Evolutionary conservation across 1,140 invertebrate species (phyloP).

Genomic region (Dendroctonus ponderosae): DNA sequence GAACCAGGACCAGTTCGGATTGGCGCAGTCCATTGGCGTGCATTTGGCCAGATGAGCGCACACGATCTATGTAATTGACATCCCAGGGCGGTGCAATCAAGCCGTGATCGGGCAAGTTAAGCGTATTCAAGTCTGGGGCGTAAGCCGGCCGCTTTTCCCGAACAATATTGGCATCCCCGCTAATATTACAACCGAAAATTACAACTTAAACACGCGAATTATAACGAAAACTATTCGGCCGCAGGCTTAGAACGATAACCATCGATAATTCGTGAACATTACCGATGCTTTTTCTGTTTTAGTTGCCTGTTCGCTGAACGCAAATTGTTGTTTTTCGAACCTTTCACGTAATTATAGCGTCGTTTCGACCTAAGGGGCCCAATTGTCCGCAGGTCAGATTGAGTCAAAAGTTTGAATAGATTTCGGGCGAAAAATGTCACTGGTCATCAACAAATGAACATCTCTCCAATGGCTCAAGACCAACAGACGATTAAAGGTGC

Average conservation of each 20-base stretch:
- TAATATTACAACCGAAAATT: constrained; percentile 46
- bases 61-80: constrained; percentile 52
- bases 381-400: too few relatives aligned
- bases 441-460: too few relatives aligned
- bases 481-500: too few relatives aligned
- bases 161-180: constrained; percentile 47
- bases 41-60: neutral
- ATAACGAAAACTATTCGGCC: constrained; percentile 26
- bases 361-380: too few relatives aligned
- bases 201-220: constrained; percentile 43
- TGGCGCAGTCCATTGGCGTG: too few relatives aligned
- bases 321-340: too few relatives aligned
- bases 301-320: too few relatives aligned
- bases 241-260: constrained; percentile 34
- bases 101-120: constrained; percentile 32
- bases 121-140: constrained; percentile 44
- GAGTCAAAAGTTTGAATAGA: too few relatives aligned
- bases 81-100: constrained; percentile 49
- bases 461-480: too few relatives aligned
- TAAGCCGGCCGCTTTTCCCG: constrained; percentile 41
- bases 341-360: too few relatives aligned
- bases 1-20: too few relatives aligned
- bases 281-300: constrained; percentile 5
- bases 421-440: too few relatives aligned
- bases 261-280: constrained; percentile 40